A percentile compares a stretch with the other conserved stretches of the same genome.
phyloP scores from a whole-genome alignment of 2,113 vertebrate species.

The Ptychochromis oligacanthus region DNA sequence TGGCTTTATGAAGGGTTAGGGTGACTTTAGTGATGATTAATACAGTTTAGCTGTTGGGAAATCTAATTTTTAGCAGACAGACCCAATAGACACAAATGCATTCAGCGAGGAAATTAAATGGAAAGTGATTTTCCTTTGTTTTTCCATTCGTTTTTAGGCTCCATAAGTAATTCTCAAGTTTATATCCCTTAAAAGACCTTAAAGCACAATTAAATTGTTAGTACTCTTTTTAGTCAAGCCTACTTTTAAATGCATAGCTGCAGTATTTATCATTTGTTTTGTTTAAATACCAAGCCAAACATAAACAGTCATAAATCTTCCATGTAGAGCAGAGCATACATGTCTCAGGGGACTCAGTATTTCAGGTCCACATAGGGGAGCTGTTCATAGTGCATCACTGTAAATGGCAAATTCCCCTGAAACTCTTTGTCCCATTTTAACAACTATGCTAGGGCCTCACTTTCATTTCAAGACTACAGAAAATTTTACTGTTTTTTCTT shows the following conservation, averaged over 20 bases:
- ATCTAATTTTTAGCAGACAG: too few species aligned
- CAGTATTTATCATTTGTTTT: slow-evolving; percentile 69
- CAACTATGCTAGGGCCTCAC: slow-evolving; percentile 38
- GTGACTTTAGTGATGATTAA: too few species aligned
- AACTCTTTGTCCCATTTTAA: slow-evolving; percentile 77
- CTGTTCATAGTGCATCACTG: slow-evolving; percentile 46
- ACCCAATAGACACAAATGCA: background rate
- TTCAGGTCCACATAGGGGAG: slow-evolving; percentile 51
- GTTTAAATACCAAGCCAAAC: slow-evolving; percentile 77
- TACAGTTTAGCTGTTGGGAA: too few species aligned
- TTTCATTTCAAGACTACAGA: slow-evolving; percentile 31
- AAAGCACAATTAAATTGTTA: slow-evolving; percentile 24
- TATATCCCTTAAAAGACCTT: background rate
- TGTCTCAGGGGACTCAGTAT: slow-evolving; percentile 57
- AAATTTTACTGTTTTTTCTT: slow-evolving; percentile 31
- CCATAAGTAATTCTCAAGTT: background rate
- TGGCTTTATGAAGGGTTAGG: too few species aligned
- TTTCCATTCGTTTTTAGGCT: background rate
- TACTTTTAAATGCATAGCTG: slow-evolving; percentile 51
- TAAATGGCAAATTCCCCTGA: slow-evolving; percentile 74
- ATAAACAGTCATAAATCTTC: slow-evolving; percentile 78
- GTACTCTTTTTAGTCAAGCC: slow-evolving; percentile 44
- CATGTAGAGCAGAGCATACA: slow-evolving; percentile 45
- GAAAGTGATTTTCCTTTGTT: background rate
- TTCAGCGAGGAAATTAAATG: background rate